Percentiles rank a stretch among this genome's conserved stretches.
Conservation (phyloP, 2,888 invertebrate species). For the Melipona bicolor region DNA sequence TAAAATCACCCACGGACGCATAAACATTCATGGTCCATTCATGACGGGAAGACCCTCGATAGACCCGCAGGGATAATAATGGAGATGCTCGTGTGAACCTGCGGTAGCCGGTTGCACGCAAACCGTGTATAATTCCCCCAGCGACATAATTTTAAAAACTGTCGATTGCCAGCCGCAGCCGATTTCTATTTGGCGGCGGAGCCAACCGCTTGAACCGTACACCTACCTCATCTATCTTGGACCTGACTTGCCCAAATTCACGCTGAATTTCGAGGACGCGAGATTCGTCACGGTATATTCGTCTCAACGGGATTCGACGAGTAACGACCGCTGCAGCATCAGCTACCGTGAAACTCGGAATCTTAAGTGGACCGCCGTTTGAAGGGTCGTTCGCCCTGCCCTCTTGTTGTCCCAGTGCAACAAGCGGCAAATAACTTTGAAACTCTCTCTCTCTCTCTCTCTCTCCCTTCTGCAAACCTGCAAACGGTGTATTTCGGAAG, state of each 20-base stretch:
- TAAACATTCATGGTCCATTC: not conserved
- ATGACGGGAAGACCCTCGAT: not conserved
- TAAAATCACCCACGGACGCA: not conserved
- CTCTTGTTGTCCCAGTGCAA: conserved; percentile 37
- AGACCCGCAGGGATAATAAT: not conserved
- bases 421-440: conserved; percentile 45
- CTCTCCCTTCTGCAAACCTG: not conserved
- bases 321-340: not conserved
- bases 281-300: conserved; percentile 15
- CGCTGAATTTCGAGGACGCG: not conserved
- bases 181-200: conserved; percentile 28
- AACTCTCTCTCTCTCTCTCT: not conserved
- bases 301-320: not conserved
- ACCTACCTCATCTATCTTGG: conserved; percentile 26
- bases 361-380: conserved; percentile 17
- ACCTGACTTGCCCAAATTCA: conserved; percentile 12
- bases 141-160: conserved; percentile 39
- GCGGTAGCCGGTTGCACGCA: not conserved
- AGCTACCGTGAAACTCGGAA: conserved; percentile 14
- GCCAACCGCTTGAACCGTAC: not conserved
- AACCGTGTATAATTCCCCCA: not conserved
- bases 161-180: conserved; percentile 31
- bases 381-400: conserved; percentile 20
- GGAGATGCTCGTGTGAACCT: not conserved
- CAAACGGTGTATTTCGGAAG: conserved; percentile 31